Percentiles rank a stretch among this genome's conserved stretches.
Evolutionary conservation across 2,797 vertebrate species (phyloP).

Genomic region (Intellagama lesueurii): DNA sequence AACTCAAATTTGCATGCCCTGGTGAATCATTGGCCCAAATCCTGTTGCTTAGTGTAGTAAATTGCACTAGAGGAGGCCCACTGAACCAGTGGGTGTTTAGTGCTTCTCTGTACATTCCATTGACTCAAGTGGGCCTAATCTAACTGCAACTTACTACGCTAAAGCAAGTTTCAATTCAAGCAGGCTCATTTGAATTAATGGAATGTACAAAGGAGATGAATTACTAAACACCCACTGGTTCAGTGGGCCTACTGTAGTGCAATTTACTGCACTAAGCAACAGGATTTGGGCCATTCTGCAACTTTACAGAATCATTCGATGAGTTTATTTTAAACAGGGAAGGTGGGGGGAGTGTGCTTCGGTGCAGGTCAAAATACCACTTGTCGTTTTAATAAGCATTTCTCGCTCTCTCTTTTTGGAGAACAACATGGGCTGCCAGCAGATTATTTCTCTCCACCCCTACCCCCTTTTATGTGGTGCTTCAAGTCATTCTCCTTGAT

Average conservation of each 20-base stretch:
- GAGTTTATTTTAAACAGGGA: constrained; percentile 48
- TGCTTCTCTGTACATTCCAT: too few species aligned
- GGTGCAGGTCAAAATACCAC: constrained; percentile 55
- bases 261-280: too few species aligned
- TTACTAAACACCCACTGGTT: too few species aligned
- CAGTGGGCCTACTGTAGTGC: too few species aligned
- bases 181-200: background rate
- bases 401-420: constrained; percentile 50
- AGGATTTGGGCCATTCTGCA: background rate
- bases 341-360: constrained; percentile 44
- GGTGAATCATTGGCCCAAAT: too few species aligned
- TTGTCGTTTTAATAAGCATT: constrained; percentile 66
- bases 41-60: too few species aligned
- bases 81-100: too few species aligned
- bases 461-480: background rate
- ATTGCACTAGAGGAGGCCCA: too few species aligned
- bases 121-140: too few species aligned
- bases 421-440: constrained; percentile 24
- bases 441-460: constrained; percentile 29
- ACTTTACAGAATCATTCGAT: constrained; percentile 37
- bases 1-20: background rate
- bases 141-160: too few species aligned
- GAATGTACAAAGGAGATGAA: too few species aligned
- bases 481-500: constrained; percentile 71
- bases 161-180: too few species aligned